Conservation (phyloP, 2,797 vertebrate species). For the Falco berigora region DNA sequence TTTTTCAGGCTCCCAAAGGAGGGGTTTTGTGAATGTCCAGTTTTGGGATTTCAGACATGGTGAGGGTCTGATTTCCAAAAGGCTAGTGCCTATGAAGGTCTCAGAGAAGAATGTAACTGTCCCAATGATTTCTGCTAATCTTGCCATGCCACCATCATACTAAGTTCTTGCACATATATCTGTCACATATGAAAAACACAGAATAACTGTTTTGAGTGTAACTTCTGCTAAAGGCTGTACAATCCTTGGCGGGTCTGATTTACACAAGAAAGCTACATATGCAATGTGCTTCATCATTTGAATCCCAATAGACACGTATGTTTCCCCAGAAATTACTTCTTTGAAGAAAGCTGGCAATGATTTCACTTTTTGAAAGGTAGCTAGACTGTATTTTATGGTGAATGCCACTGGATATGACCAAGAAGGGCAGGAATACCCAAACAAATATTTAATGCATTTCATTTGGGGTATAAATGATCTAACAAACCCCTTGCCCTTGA, state of each 20-base stretch:
- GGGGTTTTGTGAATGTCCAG: neutral
- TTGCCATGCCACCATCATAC: neutral
- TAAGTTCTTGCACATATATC: neutral
- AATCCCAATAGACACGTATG: neutral
- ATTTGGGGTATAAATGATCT: neutral
- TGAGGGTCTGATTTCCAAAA: neutral
- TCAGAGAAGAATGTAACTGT: neutral
- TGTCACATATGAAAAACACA: neutral
- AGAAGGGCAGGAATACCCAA: neutral
- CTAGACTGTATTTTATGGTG: neutral
- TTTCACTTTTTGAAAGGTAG: neutral
- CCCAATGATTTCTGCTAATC: neutral
- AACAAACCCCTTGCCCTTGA: neutral
- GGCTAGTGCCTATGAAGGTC: neutral
- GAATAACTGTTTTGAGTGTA: neutral
- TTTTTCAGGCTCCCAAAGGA: neutral
- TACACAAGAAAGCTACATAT: constrained; percentile 7
- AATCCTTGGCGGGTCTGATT: neutral
- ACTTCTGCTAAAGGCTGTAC: neutral
- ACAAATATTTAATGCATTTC: constrained; percentile 11
- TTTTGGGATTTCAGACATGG: neutral
- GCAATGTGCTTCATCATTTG: neutral
- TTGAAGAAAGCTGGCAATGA: neutral
- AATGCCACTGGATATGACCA: neutral
- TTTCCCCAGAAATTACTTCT: constrained; percentile 1